Evolutionary conservation across 2,888 invertebrate species (phyloP).

Genomic region (Tanypteryx hageni): DNA sequence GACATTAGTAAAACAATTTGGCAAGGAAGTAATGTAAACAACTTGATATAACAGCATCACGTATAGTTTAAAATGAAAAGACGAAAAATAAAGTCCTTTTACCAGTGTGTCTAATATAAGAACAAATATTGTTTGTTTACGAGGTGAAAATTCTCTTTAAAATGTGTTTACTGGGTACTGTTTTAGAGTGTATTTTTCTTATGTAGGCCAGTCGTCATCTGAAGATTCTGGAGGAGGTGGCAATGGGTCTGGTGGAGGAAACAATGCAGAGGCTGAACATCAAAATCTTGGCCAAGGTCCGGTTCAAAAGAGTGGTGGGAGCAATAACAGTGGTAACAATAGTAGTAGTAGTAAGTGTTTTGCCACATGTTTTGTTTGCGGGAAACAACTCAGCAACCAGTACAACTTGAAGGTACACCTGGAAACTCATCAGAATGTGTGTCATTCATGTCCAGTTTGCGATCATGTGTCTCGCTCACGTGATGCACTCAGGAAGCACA

Average conservation of each 20-base stretch:
- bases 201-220: constrained; percentile 65
- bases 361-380: constrained; percentile 89
- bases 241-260: constrained; percentile 66
- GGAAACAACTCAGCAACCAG: constrained; percentile 92
- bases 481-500: constrained; percentile 92
- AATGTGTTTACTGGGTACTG: too few relatives aligned
- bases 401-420: constrained; percentile 93
- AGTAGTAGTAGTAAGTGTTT: constrained; percentile 75
- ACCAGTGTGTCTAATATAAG: too few relatives aligned
- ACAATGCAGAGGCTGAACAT: constrained; percentile 32
- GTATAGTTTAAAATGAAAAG: too few relatives aligned
- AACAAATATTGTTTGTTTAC: too few relatives aligned
- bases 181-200: too few relatives aligned
- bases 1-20: too few relatives aligned
- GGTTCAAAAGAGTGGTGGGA: constrained; percentile 59
- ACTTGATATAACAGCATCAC: too few relatives aligned
- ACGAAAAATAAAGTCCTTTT: too few relatives aligned
- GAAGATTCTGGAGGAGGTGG: constrained; percentile 67
- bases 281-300: constrained; percentile 64
- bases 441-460: constrained; percentile 92
- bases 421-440: constrained; percentile 93
- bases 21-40: too few relatives aligned
- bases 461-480: constrained; percentile 91
- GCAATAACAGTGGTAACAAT: constrained; percentile 46
- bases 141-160: too few relatives aligned